Evolutionary conservation across 2,113 vertebrate species (phyloP), one percentile per base, ranked within the genome.

Genomic region (Urocitellus parryii): DNA sequence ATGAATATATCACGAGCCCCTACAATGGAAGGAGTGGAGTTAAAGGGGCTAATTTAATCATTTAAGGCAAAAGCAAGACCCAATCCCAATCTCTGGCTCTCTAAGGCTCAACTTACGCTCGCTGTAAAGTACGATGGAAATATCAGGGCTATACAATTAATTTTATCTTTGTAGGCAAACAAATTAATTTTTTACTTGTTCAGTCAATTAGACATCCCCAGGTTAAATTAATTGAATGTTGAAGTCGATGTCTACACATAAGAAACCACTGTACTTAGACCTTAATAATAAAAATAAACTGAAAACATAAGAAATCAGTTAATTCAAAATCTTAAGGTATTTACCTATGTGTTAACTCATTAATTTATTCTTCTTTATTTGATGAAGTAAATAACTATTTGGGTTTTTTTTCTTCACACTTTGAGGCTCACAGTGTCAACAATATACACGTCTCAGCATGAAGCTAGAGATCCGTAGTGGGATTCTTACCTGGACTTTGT

Each of bases 291-390:
- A 86, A 72, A 68, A 84, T 8, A 88, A 79, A 34, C 42, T 6
- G 78, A 68, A 77, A 94, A 42, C 8, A 81, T 29, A 90, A 5
- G 8, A 88, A 90, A 94, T 39, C 27, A 42, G 42, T 25, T 73
- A 29, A 95, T 34, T 74, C 42, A 42, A 39, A 56, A 84, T 88
- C 56, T 94, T 70, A 34, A 78, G 2, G 1, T 91, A 1, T 76
- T 91, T 83, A 29, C 37, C 4, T 29, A 91, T 89, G 72, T 76
- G 14, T 5, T 88, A 58, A 58, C 18, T 29, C 6, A 29, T 78
- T 92, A 96, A 39, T n/a, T 93, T 77, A 10, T 79, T 80, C n/a
- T 94, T 32, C 39, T 78, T 82, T 22, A 67, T 29, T 68, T 78
- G 10, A 93, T 91, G 37, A 22, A 8, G 22, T 48, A 88, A 92